These are phyloP conservation scores for Thryonomys swinderianus DNA, from an alignment of 2,113 vertebrate genomes.

Conservation along the genomic window DNA sequence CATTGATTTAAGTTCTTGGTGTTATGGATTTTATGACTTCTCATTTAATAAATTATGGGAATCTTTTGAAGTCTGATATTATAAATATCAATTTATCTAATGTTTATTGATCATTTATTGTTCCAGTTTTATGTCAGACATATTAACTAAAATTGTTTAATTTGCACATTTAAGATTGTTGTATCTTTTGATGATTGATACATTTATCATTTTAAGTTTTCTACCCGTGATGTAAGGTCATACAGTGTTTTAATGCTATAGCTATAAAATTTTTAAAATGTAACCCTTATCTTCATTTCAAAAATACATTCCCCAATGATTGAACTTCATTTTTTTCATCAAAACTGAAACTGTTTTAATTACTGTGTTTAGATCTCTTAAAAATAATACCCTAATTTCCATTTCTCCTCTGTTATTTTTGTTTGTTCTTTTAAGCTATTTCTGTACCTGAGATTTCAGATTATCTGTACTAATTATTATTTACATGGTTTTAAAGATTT, in stretches of 20 bases:
- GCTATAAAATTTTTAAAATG: background rate
- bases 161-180: background rate
- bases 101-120: background rate
- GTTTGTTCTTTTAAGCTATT: background rate
- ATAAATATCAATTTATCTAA: background rate
- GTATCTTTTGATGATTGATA: background rate
- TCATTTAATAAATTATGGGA: background rate
- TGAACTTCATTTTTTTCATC: background rate
- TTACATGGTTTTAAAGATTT: background rate
- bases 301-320: background rate
- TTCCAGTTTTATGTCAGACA: background rate
- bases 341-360: background rate
- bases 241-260: background rate
- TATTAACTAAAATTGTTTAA: background rate
- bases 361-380: background rate
- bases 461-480: background rate
- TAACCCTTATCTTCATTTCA: background rate
- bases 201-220: background rate
- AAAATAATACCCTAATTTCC: slow-evolving; percentile 17
- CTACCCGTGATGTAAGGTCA: background rate
- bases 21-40: background rate
- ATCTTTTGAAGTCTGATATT: background rate
- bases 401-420: background rate
- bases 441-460: background rate
- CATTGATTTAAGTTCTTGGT: background rate